Conservation (phyloP, 2,888 invertebrate species). For the Andrena minutula region DNA sequence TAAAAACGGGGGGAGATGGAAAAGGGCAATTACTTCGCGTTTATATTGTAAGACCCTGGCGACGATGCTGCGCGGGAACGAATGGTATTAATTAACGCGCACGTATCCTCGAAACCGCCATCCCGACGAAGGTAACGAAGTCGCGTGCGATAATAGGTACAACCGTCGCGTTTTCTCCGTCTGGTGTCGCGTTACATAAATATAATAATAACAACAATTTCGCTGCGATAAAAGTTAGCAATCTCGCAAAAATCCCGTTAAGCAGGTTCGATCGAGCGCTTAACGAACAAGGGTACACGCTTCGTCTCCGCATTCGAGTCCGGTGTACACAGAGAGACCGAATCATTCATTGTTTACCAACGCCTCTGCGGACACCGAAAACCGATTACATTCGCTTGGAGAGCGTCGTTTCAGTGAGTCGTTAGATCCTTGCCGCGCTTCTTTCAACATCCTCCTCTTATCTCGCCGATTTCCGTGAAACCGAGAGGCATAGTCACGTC, state of each 20-base stretch:
- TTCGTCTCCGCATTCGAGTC: conserved; percentile 8
- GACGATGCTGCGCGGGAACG: conserved; percentile 11
- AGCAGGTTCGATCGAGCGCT: neutral
- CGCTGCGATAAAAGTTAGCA: neutral
- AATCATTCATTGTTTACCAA: conserved; percentile 10
- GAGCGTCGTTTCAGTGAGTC: conserved; percentile 10
- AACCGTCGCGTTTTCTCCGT: conserved; percentile 13
- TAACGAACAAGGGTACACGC: no score
- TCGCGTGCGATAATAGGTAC: conserved; percentile 9
- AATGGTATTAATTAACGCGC: conserved; percentile 20
- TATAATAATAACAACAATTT: conserved; percentile 25
- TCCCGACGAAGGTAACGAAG: conserved; percentile 35
- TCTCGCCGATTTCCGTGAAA: conserved; percentile 5
- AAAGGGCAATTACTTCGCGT: conserved; percentile 33
- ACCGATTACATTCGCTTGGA: conserved; percentile 34
- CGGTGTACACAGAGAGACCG: conserved; percentile 1
- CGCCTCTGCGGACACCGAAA: conserved; percentile 32
- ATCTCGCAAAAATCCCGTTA: neutral
- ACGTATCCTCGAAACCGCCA: conserved; percentile 45
- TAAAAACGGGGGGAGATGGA: conserved; percentile 8
- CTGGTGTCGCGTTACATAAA: neutral
- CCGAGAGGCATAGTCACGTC: neutral
- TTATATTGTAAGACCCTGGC: conserved; percentile 12
- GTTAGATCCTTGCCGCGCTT: neutral
- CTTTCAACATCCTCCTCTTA: neutral